phyloP scores from a whole-genome alignment of 2,113 vertebrate genomes.

The human region DNA sequence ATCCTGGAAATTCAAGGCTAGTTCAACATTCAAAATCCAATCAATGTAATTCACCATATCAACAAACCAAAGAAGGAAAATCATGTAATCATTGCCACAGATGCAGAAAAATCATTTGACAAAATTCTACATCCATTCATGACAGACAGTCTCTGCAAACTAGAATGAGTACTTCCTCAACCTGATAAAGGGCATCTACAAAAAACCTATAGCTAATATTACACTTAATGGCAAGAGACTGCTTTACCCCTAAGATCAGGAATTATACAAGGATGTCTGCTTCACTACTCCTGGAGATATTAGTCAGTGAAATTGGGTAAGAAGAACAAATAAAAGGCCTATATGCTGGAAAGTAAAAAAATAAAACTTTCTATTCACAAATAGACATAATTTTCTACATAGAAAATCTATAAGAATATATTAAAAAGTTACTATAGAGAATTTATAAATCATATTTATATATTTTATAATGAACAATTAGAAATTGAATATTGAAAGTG shows the following conservation, averaged over 20 bases:
- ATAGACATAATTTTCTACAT: neutral
- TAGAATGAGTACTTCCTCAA: neutral
- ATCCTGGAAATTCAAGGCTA: neutral
- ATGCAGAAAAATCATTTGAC: neutral
- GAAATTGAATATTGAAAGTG: neutral
- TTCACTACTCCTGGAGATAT: neutral
- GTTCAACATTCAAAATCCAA: neutral
- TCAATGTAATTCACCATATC: neutral
- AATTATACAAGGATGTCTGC: neutral
- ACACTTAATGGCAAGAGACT: neutral
- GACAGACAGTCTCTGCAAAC: neutral
- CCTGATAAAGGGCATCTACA: neutral
- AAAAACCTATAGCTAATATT: neutral
- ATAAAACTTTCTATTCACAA: neutral
- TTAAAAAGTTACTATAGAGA: neutral
- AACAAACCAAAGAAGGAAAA: neutral
- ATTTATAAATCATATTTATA: neutral
- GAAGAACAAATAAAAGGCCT: neutral
- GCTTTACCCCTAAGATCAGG: neutral
- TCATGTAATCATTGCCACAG: neutral
- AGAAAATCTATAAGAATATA: neutral
- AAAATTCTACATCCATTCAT: neutral
- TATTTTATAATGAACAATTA: neutral
- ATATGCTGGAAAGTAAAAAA: neutral
- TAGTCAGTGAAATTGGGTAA: neutral